These are phyloP conservation scores for Chelidonichthys spinosus DNA, from an alignment of 2,797 vertebrate genomes.

Conservation along the genomic window DNA sequence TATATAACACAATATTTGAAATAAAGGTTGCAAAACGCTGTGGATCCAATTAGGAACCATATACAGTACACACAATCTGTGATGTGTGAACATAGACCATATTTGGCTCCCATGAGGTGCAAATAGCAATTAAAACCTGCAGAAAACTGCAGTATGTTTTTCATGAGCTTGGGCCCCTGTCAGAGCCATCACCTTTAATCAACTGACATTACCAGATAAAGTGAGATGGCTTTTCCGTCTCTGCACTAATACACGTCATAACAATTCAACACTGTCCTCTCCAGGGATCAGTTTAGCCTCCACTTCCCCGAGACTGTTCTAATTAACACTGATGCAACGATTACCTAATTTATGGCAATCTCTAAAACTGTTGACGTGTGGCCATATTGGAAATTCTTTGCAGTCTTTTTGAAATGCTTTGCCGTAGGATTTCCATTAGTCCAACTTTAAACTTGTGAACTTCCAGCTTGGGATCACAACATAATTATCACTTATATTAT, in stretches of 20 bases:
- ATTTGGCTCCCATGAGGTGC: conserved; percentile 45
- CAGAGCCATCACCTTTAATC: conserved; percentile 57
- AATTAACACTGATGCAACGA: conserved; percentile 69
- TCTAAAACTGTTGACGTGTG: conserved; percentile 57
- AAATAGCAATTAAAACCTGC: conserved; percentile 57
- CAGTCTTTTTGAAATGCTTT: conserved; percentile 42
- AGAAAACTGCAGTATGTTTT: conserved; percentile 44
- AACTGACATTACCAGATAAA: conserved; percentile 52
- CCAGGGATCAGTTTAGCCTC: conserved; percentile 44
- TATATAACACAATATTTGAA: no score
- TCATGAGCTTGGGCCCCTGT: conserved; percentile 44
- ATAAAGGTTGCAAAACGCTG: conserved; percentile 24
- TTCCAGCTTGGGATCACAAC: conserved; percentile 16
- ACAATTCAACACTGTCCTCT: conserved; percentile 34
- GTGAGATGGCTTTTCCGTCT: conserved; percentile 39
- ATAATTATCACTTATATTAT: conserved; percentile 23
- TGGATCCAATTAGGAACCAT: conserved; percentile 50
- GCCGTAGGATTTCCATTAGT: conserved; percentile 58
- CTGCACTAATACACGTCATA: conserved; percentile 34
- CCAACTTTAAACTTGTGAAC: conserved; percentile 46
- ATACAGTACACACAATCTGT: conserved; percentile 17
- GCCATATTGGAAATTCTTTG: conserved; percentile 27
- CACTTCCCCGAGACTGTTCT: conserved; percentile 47
- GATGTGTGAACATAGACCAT: conserved; percentile 48
- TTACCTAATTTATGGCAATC: conserved; percentile 65